These are phyloP conservation scores for Cydia pomonella DNA, from an alignment of 1,140 invertebrate genomes.

Conservation along the genomic window DNA sequence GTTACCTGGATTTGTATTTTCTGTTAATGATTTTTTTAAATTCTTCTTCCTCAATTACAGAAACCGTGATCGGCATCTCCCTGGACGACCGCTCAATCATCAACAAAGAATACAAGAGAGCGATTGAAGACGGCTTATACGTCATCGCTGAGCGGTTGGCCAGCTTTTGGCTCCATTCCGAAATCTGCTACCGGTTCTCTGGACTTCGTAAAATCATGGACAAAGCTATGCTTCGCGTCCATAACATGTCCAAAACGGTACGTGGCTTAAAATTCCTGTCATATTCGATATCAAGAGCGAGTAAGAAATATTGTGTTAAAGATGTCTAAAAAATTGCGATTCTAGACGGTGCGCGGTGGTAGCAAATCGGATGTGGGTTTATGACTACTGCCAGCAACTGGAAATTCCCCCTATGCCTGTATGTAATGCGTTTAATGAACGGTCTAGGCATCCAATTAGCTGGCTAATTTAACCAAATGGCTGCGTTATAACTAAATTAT, in stretches of 20 bases:
- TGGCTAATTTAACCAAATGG: neutral
- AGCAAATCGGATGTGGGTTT: too few relatives aligned
- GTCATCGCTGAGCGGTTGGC: neutral
- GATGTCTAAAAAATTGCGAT: too few relatives aligned
- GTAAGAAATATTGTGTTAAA: too few relatives aligned
- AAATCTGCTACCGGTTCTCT: neutral
- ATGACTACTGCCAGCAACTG: too few relatives aligned
- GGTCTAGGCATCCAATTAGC: too few relatives aligned
- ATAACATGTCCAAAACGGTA: neutral
- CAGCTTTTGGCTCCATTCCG: neutral
- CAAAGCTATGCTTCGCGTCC: neutral
- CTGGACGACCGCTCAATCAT: slow-evolving; percentile 36
- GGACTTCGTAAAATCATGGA: neutral
- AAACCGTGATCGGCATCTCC: slow-evolving; percentile 41
- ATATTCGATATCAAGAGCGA: too few relatives aligned
- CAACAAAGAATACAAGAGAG: slow-evolving; percentile 38
- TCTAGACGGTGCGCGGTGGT: too few relatives aligned
- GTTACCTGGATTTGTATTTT: neutral
- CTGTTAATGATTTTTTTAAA: neutral
- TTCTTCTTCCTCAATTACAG: neutral
- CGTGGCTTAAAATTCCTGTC: neutral
- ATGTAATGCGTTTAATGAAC: too few relatives aligned
- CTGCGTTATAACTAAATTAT: neutral
- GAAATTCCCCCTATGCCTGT: too few relatives aligned
- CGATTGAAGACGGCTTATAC: slow-evolving; percentile 37